Percentiles rank a stretch among this genome's conserved stretches.
Conservation (phyloP, 2,113 vertebrate genomes). For the Danionella cerebrum region DNA sequence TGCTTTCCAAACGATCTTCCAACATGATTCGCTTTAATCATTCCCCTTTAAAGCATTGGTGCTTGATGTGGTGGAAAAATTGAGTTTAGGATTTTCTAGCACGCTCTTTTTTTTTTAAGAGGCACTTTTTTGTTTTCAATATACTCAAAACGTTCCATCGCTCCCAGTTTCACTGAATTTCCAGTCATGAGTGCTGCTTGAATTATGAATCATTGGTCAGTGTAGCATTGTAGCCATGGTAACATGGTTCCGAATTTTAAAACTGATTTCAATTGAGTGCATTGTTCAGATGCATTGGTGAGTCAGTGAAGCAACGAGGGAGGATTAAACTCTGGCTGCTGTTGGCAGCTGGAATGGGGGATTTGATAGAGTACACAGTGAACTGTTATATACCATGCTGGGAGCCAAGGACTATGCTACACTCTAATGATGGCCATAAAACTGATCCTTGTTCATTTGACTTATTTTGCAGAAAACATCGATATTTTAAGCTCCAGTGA, state of each 20-base stretch:
- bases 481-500: too few relatives aligned
- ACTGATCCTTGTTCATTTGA: background rate
- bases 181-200: constrained; percentile 45
- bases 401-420: background rate
- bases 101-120: constrained; percentile 38
- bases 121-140: constrained; percentile 26
- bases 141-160: constrained; percentile 1
- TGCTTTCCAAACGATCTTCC: constrained; percentile 46
- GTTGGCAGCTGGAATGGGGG: constrained; percentile 5
- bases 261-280: constrained; percentile 57
- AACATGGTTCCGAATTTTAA: constrained; percentile 48
- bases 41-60: constrained; percentile 35
- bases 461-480: too few relatives aligned
- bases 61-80: constrained; percentile 48
- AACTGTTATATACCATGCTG: constrained; percentile 25
- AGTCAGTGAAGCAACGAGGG: constrained; percentile 46
- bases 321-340: constrained; percentile 32
- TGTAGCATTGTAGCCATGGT: constrained; percentile 51
- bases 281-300: constrained; percentile 57
- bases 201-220: constrained; percentile 32
- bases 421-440: background rate
- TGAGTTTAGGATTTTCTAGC: constrained; percentile 47
- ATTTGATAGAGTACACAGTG: constrained; percentile 57
- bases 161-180: constrained; percentile 12
- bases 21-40: constrained; percentile 46